These are phyloP conservation scores for Psettodes erumei DNA, from an alignment of 2,113 vertebrate species.

Conservation along the genomic window DNA sequence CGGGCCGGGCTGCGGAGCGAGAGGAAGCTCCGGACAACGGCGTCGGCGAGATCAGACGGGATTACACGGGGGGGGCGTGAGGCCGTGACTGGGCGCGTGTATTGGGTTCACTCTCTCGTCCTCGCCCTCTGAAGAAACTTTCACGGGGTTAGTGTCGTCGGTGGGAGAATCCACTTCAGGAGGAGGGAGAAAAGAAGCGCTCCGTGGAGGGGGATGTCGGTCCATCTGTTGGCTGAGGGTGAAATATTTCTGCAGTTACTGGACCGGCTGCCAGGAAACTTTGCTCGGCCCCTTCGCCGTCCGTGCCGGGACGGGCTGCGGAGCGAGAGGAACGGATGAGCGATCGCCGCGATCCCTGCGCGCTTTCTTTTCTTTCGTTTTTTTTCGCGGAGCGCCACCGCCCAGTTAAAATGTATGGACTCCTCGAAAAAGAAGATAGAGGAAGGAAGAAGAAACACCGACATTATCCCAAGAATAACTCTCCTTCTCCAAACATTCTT, in stretches of 20 bases:
- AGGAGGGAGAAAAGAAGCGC: not conserved
- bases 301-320: not conserved
- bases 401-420: not conserved
- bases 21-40: constrained; percentile 68
- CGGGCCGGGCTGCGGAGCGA: constrained; percentile 55
- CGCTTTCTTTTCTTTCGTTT: too few species aligned
- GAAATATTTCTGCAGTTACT: constrained; percentile 1
- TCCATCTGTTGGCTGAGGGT: too few species aligned
- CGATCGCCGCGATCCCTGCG: too few species aligned
- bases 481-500: constrained; percentile 12
- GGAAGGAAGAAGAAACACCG: too few species aligned
- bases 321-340: not conserved
- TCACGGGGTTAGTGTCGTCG: not conserved
- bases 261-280: not conserved
- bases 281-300: not conserved
- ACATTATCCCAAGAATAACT: constrained; percentile 10
- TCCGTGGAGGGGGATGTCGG: not conserved
- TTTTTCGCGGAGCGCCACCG: too few species aligned
- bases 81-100: constrained; percentile 32
- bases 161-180: too few species aligned
- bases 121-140: too few species aligned
- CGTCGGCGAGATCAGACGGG: constrained; percentile 68
- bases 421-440: too few species aligned
- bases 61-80: constrained; percentile 61
- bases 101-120: too few species aligned